Conservation (phyloP, 1,140 invertebrate genomes). For the Pantala flavescens region DNA sequence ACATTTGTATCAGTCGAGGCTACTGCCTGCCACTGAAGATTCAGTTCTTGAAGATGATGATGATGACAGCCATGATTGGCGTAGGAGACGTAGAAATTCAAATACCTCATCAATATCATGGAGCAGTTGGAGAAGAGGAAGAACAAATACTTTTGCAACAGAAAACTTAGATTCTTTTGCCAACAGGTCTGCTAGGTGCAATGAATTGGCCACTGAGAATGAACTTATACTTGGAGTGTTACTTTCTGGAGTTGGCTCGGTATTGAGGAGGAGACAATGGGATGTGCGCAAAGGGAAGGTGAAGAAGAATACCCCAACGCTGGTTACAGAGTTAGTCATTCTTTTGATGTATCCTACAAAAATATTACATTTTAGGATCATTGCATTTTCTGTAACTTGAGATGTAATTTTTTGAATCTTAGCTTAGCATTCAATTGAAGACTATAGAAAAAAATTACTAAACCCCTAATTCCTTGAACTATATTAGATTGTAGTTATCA, state of each 20-base stretch:
- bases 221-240: constrained; percentile 40
- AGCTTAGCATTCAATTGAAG: too few species aligned
- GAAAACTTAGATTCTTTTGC: not conserved
- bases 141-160: not conserved
- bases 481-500: too few species aligned
- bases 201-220: constrained; percentile 37
- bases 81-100: not conserved
- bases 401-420: too few species aligned
- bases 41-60: constrained; percentile 21
- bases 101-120: not conserved
- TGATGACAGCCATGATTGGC: not conserved
- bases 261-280: constrained; percentile 35
- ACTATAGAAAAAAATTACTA: too few species aligned
- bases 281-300: constrained; percentile 38
- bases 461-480: too few species aligned
- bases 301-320: constrained; percentile 28
- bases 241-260: constrained; percentile 39
- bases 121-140: not conserved
- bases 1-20: constrained; percentile 33
- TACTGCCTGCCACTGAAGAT: constrained; percentile 29
- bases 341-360: not conserved
- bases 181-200: constrained; percentile 20
- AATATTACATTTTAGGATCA: too few species aligned
- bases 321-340: constrained; percentile 38
- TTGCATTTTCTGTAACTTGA: too few species aligned